Evolutionary conservation across 2,888 invertebrate genomes (phyloP).

Genomic region (Julus scandinavius): DNA sequence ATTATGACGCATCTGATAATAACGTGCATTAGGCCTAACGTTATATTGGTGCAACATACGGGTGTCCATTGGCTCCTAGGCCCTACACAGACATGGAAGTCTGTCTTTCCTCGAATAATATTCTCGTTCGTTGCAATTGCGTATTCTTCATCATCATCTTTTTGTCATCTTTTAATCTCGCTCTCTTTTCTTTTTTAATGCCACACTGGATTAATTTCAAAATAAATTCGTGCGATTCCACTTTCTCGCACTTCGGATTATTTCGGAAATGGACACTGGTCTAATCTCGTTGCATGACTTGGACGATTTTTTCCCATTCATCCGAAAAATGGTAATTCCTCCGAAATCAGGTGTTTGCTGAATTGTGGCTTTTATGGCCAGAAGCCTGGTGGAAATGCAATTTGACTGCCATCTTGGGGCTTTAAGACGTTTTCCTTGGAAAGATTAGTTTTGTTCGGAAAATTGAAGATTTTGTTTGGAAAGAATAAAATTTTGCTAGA

Average conservation of each 20-base stretch:
- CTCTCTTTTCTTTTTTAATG: slow-evolving; percentile 22
- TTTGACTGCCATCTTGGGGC: not conserved
- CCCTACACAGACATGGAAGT: not conserved
- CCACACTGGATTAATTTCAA: slow-evolving; percentile 30
- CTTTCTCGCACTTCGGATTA: not conserved
- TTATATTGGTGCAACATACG: not conserved
- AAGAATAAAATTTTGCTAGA: not conserved
- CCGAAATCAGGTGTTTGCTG: not conserved
- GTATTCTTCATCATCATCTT: slow-evolving; percentile 39
- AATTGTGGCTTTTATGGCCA: not conserved
- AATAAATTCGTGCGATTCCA: slow-evolving; percentile 23
- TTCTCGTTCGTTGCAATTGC: not conserved
- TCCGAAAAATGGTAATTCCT: slow-evolving; percentile 36
- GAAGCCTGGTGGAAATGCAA: not conserved
- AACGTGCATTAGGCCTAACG: slow-evolving; percentile 34
- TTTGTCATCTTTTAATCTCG: slow-evolving; percentile 34
- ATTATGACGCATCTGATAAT: slow-evolving; percentile 42
- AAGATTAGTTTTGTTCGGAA: not conserved
- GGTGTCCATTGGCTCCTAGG: not conserved
- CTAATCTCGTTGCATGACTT: slow-evolving; percentile 27
- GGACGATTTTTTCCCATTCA: slow-evolving; percentile 30
- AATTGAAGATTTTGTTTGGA: not conserved
- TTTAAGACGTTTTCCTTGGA: not conserved
- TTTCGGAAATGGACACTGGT: slow-evolving; percentile 22
- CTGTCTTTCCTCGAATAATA: not conserved